Conservation (phyloP, 2,888 invertebrate genomes). For the Agrotis puta region DNA sequence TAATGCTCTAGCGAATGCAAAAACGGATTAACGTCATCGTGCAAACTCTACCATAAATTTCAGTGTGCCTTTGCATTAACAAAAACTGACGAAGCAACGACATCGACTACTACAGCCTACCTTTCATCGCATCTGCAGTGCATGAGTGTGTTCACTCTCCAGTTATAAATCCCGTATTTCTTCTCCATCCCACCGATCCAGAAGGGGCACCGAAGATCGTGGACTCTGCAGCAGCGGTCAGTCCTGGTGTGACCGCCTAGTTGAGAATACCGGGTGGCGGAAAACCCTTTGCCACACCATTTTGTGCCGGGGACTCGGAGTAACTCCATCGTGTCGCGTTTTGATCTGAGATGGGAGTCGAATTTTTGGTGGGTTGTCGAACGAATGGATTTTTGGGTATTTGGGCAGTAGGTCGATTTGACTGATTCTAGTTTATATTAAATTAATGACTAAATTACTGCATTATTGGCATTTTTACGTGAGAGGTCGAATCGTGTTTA, state of each 20-base stretch:
- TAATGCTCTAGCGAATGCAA: background rate
- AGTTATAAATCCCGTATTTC: constrained; percentile 97
- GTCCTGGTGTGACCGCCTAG: constrained; percentile 96
- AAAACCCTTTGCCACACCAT: constrained; percentile 98
- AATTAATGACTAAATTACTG: too few relatives aligned
- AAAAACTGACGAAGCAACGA: constrained; percentile 54
- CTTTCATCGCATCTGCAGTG: constrained; percentile 98
- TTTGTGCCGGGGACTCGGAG: constrained; percentile 97
- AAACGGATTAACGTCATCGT: background rate
- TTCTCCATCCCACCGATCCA: constrained; percentile 96
- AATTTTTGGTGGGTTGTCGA: constrained; percentile 16
- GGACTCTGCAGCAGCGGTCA: constrained; percentile 96
- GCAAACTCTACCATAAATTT: background rate
- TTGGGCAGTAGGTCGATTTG: background rate
- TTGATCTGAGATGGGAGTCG: constrained; percentile 79
- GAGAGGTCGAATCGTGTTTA: too few relatives aligned
- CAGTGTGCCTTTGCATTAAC: too few relatives aligned
- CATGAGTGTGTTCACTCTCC: constrained; percentile 97
- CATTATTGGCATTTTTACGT: too few relatives aligned
- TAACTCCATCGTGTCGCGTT: constrained; percentile 91
- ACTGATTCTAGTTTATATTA: background rate
- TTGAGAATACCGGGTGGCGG: constrained; percentile 95
- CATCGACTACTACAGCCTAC: constrained; percentile 87
- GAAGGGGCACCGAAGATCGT: constrained; percentile 96
- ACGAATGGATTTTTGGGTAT: constrained; percentile 11